Base-by-base conservation (phyloP, 2,797 vertebrate species). In the Oreochromis grahami region DNA sequence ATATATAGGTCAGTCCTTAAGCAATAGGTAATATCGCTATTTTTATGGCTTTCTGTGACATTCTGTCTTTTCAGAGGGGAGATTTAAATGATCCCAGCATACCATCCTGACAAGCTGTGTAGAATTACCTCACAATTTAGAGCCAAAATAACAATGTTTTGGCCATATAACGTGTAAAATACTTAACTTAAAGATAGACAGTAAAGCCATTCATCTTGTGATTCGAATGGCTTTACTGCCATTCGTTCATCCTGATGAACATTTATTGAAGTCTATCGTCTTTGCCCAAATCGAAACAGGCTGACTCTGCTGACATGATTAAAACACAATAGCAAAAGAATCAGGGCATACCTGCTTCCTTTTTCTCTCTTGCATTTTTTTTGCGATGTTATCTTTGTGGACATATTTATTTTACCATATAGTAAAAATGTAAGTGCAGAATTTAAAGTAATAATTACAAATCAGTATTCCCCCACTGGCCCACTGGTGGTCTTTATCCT, bases 1-100 rank as follows among this genome's bases (percentile, higher is more conserved):
- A 65, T 82, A 84, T 78, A 79, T 17, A 80, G 65, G 85, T 80
- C 50, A 87, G 29, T 87, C 83, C 74, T 68, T 52, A 78, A 89
- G 84, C 80, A 88, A 79, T 41, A 77, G 26, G 76, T 81, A 53
- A 26, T 77, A 45, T 53, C 3, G 24, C 41, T 80, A 5, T 48
- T 84, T 80, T 82, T 82, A 60, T 13, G 34, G 17, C 50, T 79
- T 9, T 81, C 13, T 55, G 51, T 72, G 76, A 43, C 36, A 19
- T 56, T 29, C 14, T 12, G 41, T 58, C 12, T 52, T 52, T 65
- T 43, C 45, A 41, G 45, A 70, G 19, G 3, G 60, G 10, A 53
- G 11, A 48, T 83, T 84, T 77, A 70, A 74, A 80, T 56, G 3
- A 65, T 48, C n/a, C n/a, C 17, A 41, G 34, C 7, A 60, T 55